phyloP scores from a whole-genome alignment of 2,113 vertebrate genomes.

The Solenodon paradoxus region DNA sequence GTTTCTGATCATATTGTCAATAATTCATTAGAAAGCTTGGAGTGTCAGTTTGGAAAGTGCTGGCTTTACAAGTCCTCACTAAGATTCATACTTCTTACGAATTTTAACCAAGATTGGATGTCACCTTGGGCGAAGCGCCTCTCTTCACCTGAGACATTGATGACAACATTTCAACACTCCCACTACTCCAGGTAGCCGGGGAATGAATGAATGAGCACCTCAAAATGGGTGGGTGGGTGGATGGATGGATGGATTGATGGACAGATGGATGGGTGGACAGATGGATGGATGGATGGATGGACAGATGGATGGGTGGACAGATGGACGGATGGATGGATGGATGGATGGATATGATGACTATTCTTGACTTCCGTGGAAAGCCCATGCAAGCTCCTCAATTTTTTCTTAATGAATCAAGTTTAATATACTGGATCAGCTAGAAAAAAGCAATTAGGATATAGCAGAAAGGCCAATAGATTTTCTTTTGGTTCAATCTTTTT shows the following conservation, averaged over 20 bases:
- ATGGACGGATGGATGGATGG: background rate
- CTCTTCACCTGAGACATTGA: background rate
- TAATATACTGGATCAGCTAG: background rate
- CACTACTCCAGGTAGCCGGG: background rate
- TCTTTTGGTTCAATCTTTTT: background rate
- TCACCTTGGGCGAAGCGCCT: background rate
- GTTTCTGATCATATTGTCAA: background rate
- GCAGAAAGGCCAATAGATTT: background rate
- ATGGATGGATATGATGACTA: background rate
- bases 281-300: background rate
- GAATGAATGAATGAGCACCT: background rate
- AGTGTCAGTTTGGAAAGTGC: background rate
- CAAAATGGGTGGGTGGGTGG: background rate
- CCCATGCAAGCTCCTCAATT: background rate
- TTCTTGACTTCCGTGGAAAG: background rate
- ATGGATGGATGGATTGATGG: background rate
- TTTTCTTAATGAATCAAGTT: background rate
- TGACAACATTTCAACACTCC: background rate
- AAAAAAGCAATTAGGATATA: background rate
- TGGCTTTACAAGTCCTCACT: background rate
- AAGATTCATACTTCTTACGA: background rate
- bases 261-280: background rate
- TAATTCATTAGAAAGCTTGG: background rate
- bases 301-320: background rate
- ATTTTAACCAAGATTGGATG: background rate